Conservation (phyloP, 1,140 invertebrate species). For the Micrasema minimum region DNA sequence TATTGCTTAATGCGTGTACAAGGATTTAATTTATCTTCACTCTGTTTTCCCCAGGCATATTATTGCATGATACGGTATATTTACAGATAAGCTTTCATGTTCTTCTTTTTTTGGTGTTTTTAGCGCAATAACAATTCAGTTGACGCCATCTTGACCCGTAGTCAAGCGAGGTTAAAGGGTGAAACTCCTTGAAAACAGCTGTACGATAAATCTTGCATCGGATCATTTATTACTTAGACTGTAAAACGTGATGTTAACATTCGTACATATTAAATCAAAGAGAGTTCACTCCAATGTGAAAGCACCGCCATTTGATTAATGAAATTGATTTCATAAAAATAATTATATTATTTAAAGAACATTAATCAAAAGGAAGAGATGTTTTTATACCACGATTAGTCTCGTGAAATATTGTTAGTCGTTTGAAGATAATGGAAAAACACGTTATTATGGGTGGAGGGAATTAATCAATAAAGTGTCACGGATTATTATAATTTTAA, state of each 20-base stretch:
- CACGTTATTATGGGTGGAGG: too few relatives aligned
- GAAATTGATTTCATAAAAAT: conserved; percentile 29
- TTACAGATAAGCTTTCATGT: too few relatives aligned
- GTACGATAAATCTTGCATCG: conserved; percentile 10
- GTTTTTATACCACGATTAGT: too few relatives aligned
- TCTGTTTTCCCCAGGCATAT: too few relatives aligned
- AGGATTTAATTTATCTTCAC: too few relatives aligned
- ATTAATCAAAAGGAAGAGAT: conserved; percentile 14
- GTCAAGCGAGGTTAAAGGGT: conserved; percentile 21
- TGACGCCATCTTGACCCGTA: conserved; percentile 8
- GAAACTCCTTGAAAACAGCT: conserved; percentile 24
- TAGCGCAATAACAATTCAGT: not conserved
- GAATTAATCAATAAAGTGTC: too few relatives aligned
- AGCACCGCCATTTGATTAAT: conserved; percentile 11
- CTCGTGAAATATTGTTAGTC: too few relatives aligned
- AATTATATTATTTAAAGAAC: conserved; percentile 1
- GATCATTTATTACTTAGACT: conserved; percentile 16
- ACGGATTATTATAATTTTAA: too few relatives aligned
- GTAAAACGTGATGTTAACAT: conserved; percentile 29
- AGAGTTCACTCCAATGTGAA: conserved; percentile 15
- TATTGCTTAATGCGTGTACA: too few relatives aligned
- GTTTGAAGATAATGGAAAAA: too few relatives aligned
- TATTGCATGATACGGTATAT: too few relatives aligned
- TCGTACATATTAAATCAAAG: conserved; percentile 16
- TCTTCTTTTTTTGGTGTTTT: not conserved